Conservation (phyloP, 2,113 vertebrate species). For the Neotoma lepida region DNA sequence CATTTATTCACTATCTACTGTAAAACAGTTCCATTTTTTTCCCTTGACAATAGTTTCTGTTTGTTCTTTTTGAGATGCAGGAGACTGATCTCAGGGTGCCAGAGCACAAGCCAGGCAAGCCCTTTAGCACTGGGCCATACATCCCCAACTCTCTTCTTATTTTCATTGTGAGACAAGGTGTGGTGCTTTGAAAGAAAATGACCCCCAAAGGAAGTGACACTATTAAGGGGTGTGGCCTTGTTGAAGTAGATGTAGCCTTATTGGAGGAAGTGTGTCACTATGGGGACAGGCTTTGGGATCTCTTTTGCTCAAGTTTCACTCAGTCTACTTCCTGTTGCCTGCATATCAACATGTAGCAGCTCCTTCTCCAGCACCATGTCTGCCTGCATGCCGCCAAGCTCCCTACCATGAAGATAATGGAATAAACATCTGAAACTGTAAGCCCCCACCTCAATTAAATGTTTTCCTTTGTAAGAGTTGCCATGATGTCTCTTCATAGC, state of each 20-base stretch:
- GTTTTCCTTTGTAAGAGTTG: not conserved
- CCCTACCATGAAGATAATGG: not conserved
- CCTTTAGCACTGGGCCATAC: not conserved
- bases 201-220: too few species aligned
- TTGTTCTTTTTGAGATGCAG: not conserved
- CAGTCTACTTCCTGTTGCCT: too few species aligned
- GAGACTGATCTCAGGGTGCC: not conserved
- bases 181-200: too few species aligned
- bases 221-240: too few species aligned
- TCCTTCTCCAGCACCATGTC: not conserved
- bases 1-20: not conserved
- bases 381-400: not conserved
- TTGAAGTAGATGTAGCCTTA: not conserved
- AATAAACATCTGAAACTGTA: not conserved
- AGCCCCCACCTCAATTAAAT: not conserved
- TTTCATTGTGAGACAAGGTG: too few species aligned
- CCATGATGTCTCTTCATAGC: not conserved
- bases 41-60: constrained; percentile 28
- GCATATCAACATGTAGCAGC: not conserved
- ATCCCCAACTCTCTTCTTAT: not conserved
- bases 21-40: constrained; percentile 25
- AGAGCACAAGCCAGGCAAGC: not conserved
- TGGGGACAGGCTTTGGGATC: not conserved
- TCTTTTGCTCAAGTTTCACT: not conserved
- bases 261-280: not conserved